Evolutionary conservation across 2,113 vertebrate species (phyloP), one percentile per base, ranked within the genome.

Genomic region (Leptobrachium leishanense): DNA sequence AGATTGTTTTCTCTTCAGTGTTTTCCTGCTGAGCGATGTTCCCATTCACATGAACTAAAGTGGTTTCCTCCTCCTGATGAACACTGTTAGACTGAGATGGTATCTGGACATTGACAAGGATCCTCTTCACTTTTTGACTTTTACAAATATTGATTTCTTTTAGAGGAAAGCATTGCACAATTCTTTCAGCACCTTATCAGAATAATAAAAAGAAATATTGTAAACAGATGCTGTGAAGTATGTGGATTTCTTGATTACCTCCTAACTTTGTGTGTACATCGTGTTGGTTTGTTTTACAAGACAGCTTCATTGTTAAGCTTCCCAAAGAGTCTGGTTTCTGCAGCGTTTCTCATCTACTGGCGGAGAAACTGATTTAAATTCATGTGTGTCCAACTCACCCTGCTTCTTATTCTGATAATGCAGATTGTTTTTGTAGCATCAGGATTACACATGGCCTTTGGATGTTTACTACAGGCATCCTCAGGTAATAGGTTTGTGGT

Each of bases 141-240:
- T 68, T 68, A 68, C 66, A 68, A 43, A 68, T 68, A 68, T 68
- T 43, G 66, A 68, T 42, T 68, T 31, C 39, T 43, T 42, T 68
- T 11, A 15, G 10, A 43, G 42, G 15, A 43, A 68, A 68, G 66
- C 42, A 68, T 43, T 41, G 43, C n/a, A 40, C 20, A 15, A 65
- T 65, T 65, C 40, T 8, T 31, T 31, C 20, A 68, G 39, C 20
- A 12, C 39, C 11, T 31, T 43, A 43, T 68, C 66, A 68, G 41
- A 1, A 15, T 11, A 43, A 50, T 50, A 50, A 50, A 50, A 50
- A 50, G 5, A 43, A 43, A 68, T 39, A 13, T 13, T 68, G 41
- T 68, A 43, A 43, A 43, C 15, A 13, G 40, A 11, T 31, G 12
- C 15, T 68, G 6, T 39, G 41, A 43, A 5, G 66, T 43, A 68